Percentiles rank a stretch among this genome's conserved stretches.
Evolutionary conservation across 2,113 vertebrate species (phyloP).

Genomic region (Orycteropus afer): DNA sequence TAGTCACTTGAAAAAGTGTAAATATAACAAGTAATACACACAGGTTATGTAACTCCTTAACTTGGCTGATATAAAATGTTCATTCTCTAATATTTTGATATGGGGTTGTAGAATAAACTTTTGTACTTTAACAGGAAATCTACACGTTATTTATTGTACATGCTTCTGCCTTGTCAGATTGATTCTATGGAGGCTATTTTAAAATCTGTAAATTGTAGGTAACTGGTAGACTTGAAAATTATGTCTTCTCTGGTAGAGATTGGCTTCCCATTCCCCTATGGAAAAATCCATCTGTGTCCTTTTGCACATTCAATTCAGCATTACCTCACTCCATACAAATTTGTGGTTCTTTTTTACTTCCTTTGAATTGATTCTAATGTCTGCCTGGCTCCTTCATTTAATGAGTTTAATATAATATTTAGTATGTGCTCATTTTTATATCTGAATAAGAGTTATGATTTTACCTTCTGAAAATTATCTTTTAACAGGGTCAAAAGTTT

Average conservation of each 20-base stretch:
- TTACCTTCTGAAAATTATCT: neutral
- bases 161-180: neutral
- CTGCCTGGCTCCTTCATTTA: neutral
- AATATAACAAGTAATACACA: neutral
- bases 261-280: neutral
- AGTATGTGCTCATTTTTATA: slow-evolving; percentile 1
- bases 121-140: neutral
- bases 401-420: neutral
- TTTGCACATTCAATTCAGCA: neutral
- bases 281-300: neutral
- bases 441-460: neutral
- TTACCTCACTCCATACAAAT: neutral
- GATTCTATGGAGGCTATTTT: neutral
- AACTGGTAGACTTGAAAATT: too few species aligned
- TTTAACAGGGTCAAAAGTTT: neutral
- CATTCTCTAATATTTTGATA: neutral
- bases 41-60: neutral
- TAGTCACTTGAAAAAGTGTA: neutral
- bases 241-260: neutral
- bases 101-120: neutral
- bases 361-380: neutral
- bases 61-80: neutral
- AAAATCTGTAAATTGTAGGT: too few species aligned
- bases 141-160: neutral
- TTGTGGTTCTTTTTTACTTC: neutral